A percentile compares a stretch with the other conserved stretches of the same genome.
These are phyloP conservation scores for Calosoma granatense DNA, from an alignment of 1,140 invertebrate species.

Conservation along the genomic window DNA sequence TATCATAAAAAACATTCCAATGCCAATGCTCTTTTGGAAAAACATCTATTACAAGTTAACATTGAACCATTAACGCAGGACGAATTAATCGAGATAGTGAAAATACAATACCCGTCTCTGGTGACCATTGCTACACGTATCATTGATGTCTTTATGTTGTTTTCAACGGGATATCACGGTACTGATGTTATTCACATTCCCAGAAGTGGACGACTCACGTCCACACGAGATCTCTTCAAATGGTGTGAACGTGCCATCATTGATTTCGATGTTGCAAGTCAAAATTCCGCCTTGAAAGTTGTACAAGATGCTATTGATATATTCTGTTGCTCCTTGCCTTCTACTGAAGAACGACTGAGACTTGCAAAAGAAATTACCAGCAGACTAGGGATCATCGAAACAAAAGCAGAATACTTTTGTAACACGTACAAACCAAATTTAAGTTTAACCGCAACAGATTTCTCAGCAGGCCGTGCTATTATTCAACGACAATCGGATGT, in stretches of 20 bases:
- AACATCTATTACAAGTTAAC: conserved; percentile 71
- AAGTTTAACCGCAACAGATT: conserved; percentile 30
- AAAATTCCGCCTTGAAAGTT: conserved; percentile 63
- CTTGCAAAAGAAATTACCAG: conserved; percentile 65
- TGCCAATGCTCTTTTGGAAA: conserved; percentile 58
- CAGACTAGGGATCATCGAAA: conserved; percentile 73
- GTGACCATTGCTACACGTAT: conserved; percentile 66
- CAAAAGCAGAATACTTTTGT: conserved; percentile 73
- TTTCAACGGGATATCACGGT: conserved; percentile 57
- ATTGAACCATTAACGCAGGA: conserved; percentile 64
- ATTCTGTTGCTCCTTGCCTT: conserved; percentile 68
- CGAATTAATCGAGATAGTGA: conserved; percentile 61
- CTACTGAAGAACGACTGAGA: conserved; percentile 48
- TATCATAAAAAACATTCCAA: conserved; percentile 54
- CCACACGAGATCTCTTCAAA: conserved; percentile 85
- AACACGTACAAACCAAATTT: conserved; percentile 70
- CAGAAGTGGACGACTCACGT: conserved; percentile 51
- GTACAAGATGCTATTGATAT: conserved; percentile 88
- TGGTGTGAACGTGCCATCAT: conserved; percentile 72
- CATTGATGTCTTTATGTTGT: conserved; percentile 73
- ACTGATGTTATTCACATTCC: conserved; percentile 25
- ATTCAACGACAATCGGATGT: not conserved
- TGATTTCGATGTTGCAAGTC: conserved; percentile 63
- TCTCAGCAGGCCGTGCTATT: conserved; percentile 25
- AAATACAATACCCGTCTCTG: conserved; percentile 59